A percentile compares a stretch with the other conserved stretches of the same genome.
phyloP scores from a whole-genome alignment of 1,140 invertebrate genomes.

The Habropoda laboriosa region DNA sequence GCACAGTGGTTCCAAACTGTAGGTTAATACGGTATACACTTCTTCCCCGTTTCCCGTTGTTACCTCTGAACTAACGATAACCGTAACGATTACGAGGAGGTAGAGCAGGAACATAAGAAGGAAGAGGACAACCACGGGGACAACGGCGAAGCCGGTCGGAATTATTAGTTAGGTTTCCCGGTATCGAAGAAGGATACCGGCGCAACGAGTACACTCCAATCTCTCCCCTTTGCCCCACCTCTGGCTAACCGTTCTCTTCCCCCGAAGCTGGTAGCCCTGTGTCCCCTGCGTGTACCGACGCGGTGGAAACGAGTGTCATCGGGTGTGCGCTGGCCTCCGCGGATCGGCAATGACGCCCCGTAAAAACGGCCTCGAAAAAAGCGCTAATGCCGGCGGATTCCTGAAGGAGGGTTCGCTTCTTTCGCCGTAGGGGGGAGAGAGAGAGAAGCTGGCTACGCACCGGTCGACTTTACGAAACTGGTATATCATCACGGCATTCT shows the following conservation, averaged over 20 bases:
- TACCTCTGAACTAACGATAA: conserved; percentile 67
- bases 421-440: no score
- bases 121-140: neutral
- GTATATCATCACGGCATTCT: conserved; percentile 61
- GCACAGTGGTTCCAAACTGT: no score
- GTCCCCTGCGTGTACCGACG: conserved; percentile 51
- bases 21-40: no score
- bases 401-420: conserved; percentile 59
- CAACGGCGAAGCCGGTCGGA: conserved; percentile 26
- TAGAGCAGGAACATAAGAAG: conserved; percentile 1
- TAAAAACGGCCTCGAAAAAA: conserved; percentile 71
- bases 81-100: conserved; percentile 58
- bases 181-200: conserved; percentile 52
- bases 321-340: conserved; percentile 50
- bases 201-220: neutral
- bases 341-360: conserved; percentile 56
- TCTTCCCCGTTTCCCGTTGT: neutral
- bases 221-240: neutral
- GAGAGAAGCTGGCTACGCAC: neutral
- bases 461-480: conserved; percentile 54
- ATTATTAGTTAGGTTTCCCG: conserved; percentile 62
- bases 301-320: conserved; percentile 68
- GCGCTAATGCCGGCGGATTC: conserved; percentile 71
- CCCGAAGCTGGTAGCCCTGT: conserved; percentile 31
- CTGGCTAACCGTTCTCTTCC: neutral